Evolutionary conservation across 2,888 invertebrate genomes (phyloP).

Genomic region (Antitype chi): DNA sequence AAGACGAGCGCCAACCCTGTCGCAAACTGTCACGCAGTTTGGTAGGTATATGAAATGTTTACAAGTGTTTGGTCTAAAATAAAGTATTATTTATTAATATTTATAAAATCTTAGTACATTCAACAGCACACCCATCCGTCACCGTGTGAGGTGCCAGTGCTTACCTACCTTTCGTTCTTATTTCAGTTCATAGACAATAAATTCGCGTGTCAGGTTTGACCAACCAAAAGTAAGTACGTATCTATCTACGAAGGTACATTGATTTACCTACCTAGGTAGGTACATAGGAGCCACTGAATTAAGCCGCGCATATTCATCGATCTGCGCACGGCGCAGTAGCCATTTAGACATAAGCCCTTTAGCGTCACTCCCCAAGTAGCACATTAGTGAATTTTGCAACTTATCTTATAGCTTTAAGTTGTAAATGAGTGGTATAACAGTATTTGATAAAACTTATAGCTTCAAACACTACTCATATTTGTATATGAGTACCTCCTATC

Average conservation of each 20-base stretch:
- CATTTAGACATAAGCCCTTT: constrained; percentile 39
- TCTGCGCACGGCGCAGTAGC: constrained; percentile 54
- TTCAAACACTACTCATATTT: no score
- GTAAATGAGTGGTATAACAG: no score
- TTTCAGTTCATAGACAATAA: not conserved
- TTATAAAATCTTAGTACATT: not conserved
- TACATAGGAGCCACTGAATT: constrained; percentile 15
- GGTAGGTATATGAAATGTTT: no score
- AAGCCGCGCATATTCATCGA: constrained; percentile 54
- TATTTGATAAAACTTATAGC: no score
- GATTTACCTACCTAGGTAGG: constrained; percentile 7
- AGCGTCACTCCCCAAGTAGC: no score
- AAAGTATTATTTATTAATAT: no score
- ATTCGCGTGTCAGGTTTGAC: not conserved
- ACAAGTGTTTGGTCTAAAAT: no score
- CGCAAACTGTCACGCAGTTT: no score
- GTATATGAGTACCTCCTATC: no score
- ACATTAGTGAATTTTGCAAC: no score
- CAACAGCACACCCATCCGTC: not conserved
- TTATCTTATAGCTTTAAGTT: no score
- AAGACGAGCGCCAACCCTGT: no score
- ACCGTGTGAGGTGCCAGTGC: not conserved
- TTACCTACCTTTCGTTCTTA: not conserved
- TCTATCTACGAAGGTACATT: not conserved
- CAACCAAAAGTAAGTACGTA: not conserved